Percentiles rank a stretch among this genome's conserved stretches.
Evolutionary conservation across 2,888 invertebrate species (phyloP).

Genomic region (Zootermopsis nevadensis): DNA sequence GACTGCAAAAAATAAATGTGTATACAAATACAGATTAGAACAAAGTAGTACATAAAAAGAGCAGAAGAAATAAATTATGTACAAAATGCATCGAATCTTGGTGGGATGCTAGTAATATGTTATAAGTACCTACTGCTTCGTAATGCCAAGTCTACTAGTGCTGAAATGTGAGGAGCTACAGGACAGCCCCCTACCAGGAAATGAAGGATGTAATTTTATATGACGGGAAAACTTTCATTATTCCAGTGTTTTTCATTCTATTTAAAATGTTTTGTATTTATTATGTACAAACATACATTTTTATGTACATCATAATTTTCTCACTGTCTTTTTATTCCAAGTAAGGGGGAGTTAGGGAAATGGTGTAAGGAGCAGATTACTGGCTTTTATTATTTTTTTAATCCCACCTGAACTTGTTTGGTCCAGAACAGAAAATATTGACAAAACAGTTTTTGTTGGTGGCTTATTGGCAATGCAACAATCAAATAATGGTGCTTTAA

Average conservation of each 20-base stretch:
- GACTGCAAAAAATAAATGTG: slow-evolving; percentile 50
- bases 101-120: neutral
- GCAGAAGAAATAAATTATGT: slow-evolving; percentile 36
- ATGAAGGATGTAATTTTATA: slow-evolving; percentile 46
- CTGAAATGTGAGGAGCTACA: neutral
- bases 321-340: slow-evolving; percentile 50
- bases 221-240: neutral
- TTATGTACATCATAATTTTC: slow-evolving; percentile 62
- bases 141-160: slow-evolving; percentile 3
- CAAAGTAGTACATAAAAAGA: slow-evolving; percentile 51
- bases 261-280: slow-evolving; percentile 55
- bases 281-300: slow-evolving; percentile 67
- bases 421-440: slow-evolving; percentile 15
- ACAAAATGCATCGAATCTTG: slow-evolving; percentile 7
- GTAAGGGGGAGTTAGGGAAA: slow-evolving; percentile 32
- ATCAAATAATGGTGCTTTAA: slow-evolving; percentile 30
- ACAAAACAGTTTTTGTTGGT: slow-evolving; percentile 38
- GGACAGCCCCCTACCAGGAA: slow-evolving; percentile 21
- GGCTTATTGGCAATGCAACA: slow-evolving; percentile 46
- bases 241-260: slow-evolving; percentile 56
- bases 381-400: slow-evolving; percentile 21
- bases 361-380: slow-evolving; percentile 8
- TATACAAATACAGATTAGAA: slow-evolving; percentile 52
- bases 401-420: slow-evolving; percentile 16
- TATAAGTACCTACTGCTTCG: slow-evolving; percentile 17